Evolutionary conservation across 2,888 invertebrate species (phyloP), one percentile per base, ranked within the genome.

Genomic region (Abrostola tripartita): DNA sequence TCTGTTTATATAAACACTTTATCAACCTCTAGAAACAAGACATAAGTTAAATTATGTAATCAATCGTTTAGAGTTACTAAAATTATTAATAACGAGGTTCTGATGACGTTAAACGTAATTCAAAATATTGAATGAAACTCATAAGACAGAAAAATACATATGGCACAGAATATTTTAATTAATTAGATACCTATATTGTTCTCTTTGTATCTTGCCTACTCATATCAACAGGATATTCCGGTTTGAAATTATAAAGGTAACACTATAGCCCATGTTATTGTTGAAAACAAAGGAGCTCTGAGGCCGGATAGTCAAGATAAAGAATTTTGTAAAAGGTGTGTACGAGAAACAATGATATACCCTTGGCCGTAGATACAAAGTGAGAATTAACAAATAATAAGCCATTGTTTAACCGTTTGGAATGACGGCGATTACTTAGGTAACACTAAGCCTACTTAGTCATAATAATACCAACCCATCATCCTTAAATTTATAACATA

Each of bases 261-360:
- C 77, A 69, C 55, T 68, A 76, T 63, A 76, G 52, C 42, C 55
- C 52, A 57, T 65, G 61, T 65, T 56, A 63, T 76, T 71, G 68
- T 74, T 61, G 49, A 35, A 59, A 61, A 67, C 74, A 74, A 74
- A 66, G 53, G 47, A 24, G 53, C 50, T 57, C 59, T 54, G 62
- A 64, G 66, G 54, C 62, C 54, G 64, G 50, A 63, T 71, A 65
- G 38, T 49, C 7, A 60, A 76, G 72, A 66, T 76, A 68, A 76
- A 68, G 65, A 63, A 56, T 78, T 78, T 78, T 78, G 65, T 75
- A 60, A 78, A 76, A 75, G 76, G 79, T 65, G 78, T 62, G 56
- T 75, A 71, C 42, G 24, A 74, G 58, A 61, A 70, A 71, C 71
- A 76, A 78, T 68, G 60, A 62, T 35, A 38, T 58, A 55, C 56